These are phyloP conservation scores for Propsilocerus akamusi DNA, from an alignment of 1,140 invertebrate species.

Conservation along the genomic window DNA sequence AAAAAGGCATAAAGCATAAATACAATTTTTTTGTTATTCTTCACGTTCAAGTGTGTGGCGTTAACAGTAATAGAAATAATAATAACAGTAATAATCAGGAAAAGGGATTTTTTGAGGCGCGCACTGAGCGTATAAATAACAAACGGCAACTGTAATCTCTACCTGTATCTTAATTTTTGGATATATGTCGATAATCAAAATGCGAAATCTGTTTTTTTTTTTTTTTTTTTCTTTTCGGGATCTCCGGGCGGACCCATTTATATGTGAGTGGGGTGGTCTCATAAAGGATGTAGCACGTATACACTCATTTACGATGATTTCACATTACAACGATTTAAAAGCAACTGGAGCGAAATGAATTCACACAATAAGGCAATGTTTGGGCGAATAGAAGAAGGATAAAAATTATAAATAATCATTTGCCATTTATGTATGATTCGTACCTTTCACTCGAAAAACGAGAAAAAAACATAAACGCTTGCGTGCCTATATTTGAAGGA, in stretches of 20 bases:
- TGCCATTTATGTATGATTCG: no score
- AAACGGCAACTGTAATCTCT: neutral
- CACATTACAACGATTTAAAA: neutral
- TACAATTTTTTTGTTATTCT: no score
- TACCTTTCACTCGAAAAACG: no score
- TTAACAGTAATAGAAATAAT: neutral
- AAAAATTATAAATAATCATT: no score
- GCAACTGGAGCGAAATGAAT: no score
- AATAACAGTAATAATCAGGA: neutral
- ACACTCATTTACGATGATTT: neutral
- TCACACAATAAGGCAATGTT: no score
- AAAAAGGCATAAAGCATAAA: conserved; percentile 1
- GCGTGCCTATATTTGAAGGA: no score
- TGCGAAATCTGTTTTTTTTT: neutral
- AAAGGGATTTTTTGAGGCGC: neutral
- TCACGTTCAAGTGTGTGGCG: no score
- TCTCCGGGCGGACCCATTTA: neutral
- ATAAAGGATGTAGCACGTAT: neutral
- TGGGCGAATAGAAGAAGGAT: no score
- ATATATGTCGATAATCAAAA: neutral
- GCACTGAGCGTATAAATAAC: neutral
- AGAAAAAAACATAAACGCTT: no score
- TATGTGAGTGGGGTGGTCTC: no score
- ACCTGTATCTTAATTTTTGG: neutral
- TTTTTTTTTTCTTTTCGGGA: neutral